Evolutionary conservation across 2,113 vertebrate genomes (phyloP).

Genomic region (Pelusios castaneus): DNA sequence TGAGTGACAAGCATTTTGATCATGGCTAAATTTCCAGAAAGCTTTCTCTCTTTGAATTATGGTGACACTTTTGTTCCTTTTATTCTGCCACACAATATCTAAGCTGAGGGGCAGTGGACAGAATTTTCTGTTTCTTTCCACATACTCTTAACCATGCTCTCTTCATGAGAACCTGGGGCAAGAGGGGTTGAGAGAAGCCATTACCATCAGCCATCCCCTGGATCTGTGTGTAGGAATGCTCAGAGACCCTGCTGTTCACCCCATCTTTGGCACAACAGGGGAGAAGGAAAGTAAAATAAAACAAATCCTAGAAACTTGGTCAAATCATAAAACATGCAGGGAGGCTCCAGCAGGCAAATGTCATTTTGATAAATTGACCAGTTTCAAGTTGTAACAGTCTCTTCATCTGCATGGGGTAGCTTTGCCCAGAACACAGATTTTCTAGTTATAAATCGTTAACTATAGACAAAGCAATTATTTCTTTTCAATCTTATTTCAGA

Average conservation of each 20-base stretch:
- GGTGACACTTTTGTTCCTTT: not conserved
- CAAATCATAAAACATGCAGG: not conserved
- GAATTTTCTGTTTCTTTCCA: not conserved
- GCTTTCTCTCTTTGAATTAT: not conserved
- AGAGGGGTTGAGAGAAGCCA: not conserved
- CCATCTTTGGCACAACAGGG: not conserved
- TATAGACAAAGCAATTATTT: not conserved
- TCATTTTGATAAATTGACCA: rapidly evolving
- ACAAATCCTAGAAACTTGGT: not conserved
- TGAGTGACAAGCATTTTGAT: not conserved
- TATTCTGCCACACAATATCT: not conserved
- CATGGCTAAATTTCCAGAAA: not conserved
- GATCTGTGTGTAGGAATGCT: not conserved
- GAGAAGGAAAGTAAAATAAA: not conserved
- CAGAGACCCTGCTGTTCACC: not conserved
- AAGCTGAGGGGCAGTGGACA: not conserved
- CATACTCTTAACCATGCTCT: not conserved
- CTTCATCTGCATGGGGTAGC: not conserved
- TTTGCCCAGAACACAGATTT: not conserved
- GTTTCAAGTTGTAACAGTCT: not conserved
- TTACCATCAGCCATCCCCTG: not conserved
- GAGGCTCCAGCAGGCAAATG: not conserved
- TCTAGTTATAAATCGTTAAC: not conserved
- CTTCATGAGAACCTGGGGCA: not conserved
- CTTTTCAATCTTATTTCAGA: not conserved